phyloP scores from a whole-genome alignment of 1,140 invertebrate genomes.

The Drosophila obscura region DNA sequence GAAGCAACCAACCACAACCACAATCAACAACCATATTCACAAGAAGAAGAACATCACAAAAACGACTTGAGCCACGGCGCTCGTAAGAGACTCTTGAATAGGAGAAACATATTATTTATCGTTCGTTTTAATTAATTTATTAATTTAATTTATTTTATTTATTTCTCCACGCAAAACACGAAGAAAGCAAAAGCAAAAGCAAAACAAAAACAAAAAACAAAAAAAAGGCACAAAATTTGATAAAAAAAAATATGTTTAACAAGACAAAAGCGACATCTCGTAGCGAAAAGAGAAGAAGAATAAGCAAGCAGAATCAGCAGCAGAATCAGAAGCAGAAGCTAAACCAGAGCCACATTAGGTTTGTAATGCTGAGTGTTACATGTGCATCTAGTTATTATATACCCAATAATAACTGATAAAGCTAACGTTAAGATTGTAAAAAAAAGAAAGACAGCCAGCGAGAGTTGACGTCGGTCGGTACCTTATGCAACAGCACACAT shows the following conservation, averaged over 20 bases:
- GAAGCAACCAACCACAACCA: slow-evolving; percentile 8
- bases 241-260: slow-evolving; percentile 31
- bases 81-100: slow-evolving; percentile 67
- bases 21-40: slow-evolving; percentile 20
- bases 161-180: slow-evolving; percentile 63
- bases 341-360: slow-evolving; percentile 48
- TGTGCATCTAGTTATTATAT: slow-evolving; percentile 59
- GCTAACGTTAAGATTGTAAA: slow-evolving; percentile 76
- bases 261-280: slow-evolving; percentile 28
- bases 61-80: slow-evolving; percentile 59
- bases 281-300: slow-evolving; percentile 33
- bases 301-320: background rate
- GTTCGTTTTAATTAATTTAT: slow-evolving; percentile 83
- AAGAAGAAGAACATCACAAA: slow-evolving; percentile 41
- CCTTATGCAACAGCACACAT: slow-evolving; percentile 54
- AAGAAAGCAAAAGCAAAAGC: slow-evolving; percentile 48
- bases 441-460: slow-evolving; percentile 59
- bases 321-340: slow-evolving; percentile 26
- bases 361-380: slow-evolving; percentile 42
- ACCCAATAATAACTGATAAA: slow-evolving; percentile 46
- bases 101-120: slow-evolving; percentile 73
- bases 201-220: slow-evolving; percentile 7
- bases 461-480: slow-evolving; percentile 69
- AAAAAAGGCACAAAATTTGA: slow-evolving; percentile 41
- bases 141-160: slow-evolving; percentile 83